A percentile compares a stretch with the other conserved stretches of the same genome.
Conservation (phyloP, 2,888 invertebrate genomes). For the Apotomis capreana region DNA sequence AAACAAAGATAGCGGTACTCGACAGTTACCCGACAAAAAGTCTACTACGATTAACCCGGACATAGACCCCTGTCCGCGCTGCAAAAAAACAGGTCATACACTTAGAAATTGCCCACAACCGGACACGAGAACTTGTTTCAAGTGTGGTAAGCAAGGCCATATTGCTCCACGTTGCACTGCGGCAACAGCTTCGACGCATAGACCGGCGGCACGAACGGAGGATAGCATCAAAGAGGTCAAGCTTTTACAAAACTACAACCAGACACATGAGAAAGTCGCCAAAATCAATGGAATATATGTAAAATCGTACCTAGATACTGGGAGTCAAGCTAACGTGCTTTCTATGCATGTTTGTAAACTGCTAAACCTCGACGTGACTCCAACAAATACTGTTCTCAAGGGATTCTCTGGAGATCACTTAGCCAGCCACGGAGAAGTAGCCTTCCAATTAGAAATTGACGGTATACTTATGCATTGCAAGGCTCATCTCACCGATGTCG, state of each 20-base stretch:
- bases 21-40: neutral
- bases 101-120: constrained; percentile 26
- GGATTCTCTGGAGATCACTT: constrained; percentile 42
- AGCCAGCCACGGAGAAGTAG: constrained; percentile 42
- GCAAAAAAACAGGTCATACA: constrained; percentile 1
- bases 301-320: constrained; percentile 44
- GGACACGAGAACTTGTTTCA: too few relatives aligned
- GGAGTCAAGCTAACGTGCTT: constrained; percentile 43
- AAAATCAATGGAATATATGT: constrained; percentile 38
- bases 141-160: too few relatives aligned
- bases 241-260: too few relatives aligned
- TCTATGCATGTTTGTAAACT: neutral
- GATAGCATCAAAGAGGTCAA: too few relatives aligned
- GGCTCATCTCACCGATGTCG: constrained; percentile 40
- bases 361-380: constrained; percentile 23
- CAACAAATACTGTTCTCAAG: constrained; percentile 31
- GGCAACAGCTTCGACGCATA: too few relatives aligned
- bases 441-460: constrained; percentile 37
- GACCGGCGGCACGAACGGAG: too few relatives aligned
- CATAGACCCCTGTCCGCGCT: constrained; percentile 4
- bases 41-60: neutral
- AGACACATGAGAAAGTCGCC: constrained; percentile 39
- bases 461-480: neutral
- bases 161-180: too few relatives aligned
- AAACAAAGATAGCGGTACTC: neutral